A percentile compares a stretch with the other conserved stretches of the same genome.
phyloP scores from a whole-genome alignment of 2,888 invertebrate genomes.

The Spisula solida region DNA sequence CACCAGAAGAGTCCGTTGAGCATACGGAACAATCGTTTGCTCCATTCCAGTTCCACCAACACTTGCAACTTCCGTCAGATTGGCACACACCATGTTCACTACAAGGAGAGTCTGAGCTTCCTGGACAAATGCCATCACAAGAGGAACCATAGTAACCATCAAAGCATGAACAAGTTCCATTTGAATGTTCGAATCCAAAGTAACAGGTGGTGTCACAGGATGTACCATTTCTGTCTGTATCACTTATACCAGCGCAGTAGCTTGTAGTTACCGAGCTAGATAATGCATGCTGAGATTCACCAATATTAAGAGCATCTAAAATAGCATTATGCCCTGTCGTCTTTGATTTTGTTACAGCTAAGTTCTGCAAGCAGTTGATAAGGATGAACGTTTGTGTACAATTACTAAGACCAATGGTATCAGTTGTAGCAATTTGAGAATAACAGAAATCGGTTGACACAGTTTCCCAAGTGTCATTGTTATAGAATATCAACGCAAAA shows the following conservation, averaged over 20 bases:
- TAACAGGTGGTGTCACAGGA: constrained; percentile 69
- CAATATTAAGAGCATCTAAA: constrained; percentile 63
- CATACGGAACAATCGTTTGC: constrained; percentile 70
- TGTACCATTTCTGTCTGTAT: constrained; percentile 58
- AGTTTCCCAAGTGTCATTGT: constrained; percentile 51
- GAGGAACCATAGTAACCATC: constrained; percentile 74
- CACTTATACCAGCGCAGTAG: constrained; percentile 53
- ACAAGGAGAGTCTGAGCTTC: constrained; percentile 76
- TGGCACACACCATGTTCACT: constrained; percentile 74
- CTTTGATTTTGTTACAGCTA: constrained; percentile 39
- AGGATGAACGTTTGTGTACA: constrained; percentile 58
- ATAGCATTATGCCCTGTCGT: constrained; percentile 69
- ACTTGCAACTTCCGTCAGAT: constrained; percentile 73
- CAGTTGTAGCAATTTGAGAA: constrained; percentile 39
- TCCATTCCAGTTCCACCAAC: constrained; percentile 79
- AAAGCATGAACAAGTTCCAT: constrained; percentile 72
- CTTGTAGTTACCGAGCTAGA: constrained; percentile 24
- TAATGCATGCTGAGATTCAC: constrained; percentile 61
- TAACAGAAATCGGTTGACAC: constrained; percentile 59
- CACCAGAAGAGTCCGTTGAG: constrained; percentile 53
- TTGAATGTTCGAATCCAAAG: constrained; percentile 66
- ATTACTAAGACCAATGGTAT: constrained; percentile 50
- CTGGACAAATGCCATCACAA: constrained; percentile 75
- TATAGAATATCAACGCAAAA: constrained; percentile 62
- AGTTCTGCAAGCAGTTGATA: constrained; percentile 59